Evolutionary conservation across 2,113 vertebrate genomes (phyloP).

Genomic region (Leptobrachium ailaonicum): DNA sequence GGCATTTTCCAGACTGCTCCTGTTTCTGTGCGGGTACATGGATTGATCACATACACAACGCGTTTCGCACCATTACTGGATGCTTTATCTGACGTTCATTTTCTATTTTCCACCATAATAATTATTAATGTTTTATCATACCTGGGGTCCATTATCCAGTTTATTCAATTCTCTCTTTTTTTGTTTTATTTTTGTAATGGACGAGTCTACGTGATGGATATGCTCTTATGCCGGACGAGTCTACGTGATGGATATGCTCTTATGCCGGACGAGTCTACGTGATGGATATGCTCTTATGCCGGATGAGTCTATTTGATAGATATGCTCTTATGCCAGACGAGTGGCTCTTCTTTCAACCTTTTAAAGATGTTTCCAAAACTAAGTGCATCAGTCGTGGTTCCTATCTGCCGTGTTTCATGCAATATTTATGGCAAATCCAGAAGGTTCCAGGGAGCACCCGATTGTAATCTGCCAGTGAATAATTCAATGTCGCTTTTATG

Average conservation of each 20-base stretch:
- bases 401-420: constrained; percentile 16
- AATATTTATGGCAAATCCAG: constrained; percentile 33
- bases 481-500: constrained; percentile 39
- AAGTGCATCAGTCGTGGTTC: constrained; percentile 9
- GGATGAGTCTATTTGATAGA: background rate
- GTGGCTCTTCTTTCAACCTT: background rate
- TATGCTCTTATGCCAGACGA: background rate
- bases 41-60: too few relatives aligned
- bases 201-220: background rate
- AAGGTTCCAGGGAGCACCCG: constrained; percentile 34
- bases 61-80: too few relatives aligned
- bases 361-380: constrained; percentile 7
- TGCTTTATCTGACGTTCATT: too few relatives aligned
- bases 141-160: too few relatives aligned
- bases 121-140: too few relatives aligned
- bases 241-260: background rate
- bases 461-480: constrained; percentile 40
- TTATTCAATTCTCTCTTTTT: too few relatives aligned
- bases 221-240: too few relatives aligned
- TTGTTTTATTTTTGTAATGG: too few relatives aligned
- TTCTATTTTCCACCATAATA: too few relatives aligned
- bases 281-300: background rate
- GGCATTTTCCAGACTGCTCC: too few relatives aligned
- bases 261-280: too few relatives aligned
- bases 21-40: too few relatives aligned